Evolutionary conservation across 1,140 invertebrate species (phyloP), one percentile per base, ranked within the genome.

Genomic region (Zophobas morio): DNA sequence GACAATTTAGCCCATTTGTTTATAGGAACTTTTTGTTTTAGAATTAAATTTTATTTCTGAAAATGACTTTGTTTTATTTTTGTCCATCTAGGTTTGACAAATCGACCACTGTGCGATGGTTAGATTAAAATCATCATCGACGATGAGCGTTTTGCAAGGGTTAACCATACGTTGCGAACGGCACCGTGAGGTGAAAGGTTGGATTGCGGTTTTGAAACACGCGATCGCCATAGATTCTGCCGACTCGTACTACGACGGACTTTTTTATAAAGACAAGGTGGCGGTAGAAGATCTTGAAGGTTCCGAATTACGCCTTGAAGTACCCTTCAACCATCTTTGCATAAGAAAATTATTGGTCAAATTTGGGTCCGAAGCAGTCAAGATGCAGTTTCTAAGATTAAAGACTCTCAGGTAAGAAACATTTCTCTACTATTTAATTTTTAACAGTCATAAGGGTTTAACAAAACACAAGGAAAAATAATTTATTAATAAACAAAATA

Each of bases 381-480:
- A 46, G 42, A 46, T 4, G 3, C 3, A 46, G 6, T 46, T 46
- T 46, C 6, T 46, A 46, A 46, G 6, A 4, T 46, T 46, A 46
- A 46, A 4, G 3, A 8, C 42, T 46, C 3, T 46, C 42, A 46
- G 42, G 42, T 46, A 46, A 46, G 42, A 46, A 46, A 46, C 3
- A 46, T 4, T 46, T 46, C 42, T 46, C 42, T 46, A 46, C 42
- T 46, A 46, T 46, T 46, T 46, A 46, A 46, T 46, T 46, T 46
- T 4, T 46, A 46, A 46, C 42, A 46, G 42, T 46, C 42, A 46
- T 46, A 46, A 46, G 42, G 3, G 42, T 46, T 46, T 46, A 46
- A 46, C 42, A 46, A 8, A 46, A 46, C 42, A 46, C 42, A 46
- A 46, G 42, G 42, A 46, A 46, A 46, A 46, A 46, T 46, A 46